phyloP scores from a whole-genome alignment of 2,113 vertebrate species.

The Panthera tigris region DNA sequence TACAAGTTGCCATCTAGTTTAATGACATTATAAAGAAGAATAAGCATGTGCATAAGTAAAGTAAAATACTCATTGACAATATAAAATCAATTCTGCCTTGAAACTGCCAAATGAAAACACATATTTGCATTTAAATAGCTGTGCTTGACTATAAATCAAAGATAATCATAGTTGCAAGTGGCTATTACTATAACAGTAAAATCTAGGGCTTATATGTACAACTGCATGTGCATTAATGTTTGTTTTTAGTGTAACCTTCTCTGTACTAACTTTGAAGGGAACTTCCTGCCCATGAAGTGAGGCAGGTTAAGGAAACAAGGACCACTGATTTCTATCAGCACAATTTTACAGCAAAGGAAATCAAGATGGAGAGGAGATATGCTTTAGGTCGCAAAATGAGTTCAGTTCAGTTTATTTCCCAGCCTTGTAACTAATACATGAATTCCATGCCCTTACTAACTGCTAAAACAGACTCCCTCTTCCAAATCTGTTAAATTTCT shows the following conservation, averaged over 20 bases:
- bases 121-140: constrained; percentile 31
- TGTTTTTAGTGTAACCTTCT: background rate
- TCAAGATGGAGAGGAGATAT: constrained; percentile 5
- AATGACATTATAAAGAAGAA: constrained; percentile 44
- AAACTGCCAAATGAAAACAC: constrained; percentile 21
- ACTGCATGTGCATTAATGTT: background rate
- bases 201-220: background rate
- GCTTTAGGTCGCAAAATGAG: constrained; percentile 60
- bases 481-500: constrained; percentile 80
- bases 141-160: constrained; percentile 39
- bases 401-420: constrained; percentile 69
- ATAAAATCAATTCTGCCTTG: constrained; percentile 45
- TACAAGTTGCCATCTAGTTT: background rate
- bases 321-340: background rate
- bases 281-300: background rate
- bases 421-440: constrained; percentile 64
- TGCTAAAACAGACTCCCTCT: constrained; percentile 70
- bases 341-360: constrained; percentile 14
- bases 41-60: background rate
- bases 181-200: background rate
- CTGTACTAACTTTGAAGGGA: background rate
- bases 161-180: background rate
- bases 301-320: background rate
- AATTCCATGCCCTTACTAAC: constrained; percentile 59
- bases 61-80: background rate